Evolutionary conservation across 2,113 vertebrate genomes (phyloP).

Genomic region (Balaeniceps rex): DNA sequence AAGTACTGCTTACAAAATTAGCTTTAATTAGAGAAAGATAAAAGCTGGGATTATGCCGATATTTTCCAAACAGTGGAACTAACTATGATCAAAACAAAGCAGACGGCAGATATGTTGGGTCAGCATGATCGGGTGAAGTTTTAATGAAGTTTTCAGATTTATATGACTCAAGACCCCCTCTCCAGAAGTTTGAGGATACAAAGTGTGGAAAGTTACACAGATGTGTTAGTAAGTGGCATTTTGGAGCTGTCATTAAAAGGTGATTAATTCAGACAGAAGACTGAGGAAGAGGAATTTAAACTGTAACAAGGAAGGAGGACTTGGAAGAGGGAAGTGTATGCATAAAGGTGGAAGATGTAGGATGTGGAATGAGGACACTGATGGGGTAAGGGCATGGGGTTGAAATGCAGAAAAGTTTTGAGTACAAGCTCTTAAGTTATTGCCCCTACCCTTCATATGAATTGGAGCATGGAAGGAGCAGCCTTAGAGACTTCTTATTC

Average conservation of each 20-base stretch:
- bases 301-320: background rate
- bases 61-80: background rate
- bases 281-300: background rate
- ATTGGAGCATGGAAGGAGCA: background rate
- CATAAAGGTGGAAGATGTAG: background rate
- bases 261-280: background rate
- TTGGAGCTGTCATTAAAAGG: background rate
- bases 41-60: background rate
- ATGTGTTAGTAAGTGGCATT: background rate
- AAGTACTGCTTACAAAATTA: background rate
- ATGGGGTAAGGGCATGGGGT: background rate
- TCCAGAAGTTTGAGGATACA: background rate
- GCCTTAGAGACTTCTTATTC: background rate
- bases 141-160: background rate
- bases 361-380: background rate
- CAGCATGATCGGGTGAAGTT: background rate
- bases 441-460: background rate
- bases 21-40: background rate
- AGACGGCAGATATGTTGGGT: background rate
- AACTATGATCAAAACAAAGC: background rate
- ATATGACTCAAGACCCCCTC: background rate
- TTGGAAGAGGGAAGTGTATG: background rate
- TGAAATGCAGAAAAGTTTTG: background rate
- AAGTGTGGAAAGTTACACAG: background rate
- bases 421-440: background rate